A percentile compares a stretch with the other conserved stretches of the same genome.
Conservation (phyloP, 2,113 vertebrate genomes). For the Chamaetylas fuelleborni region DNA sequence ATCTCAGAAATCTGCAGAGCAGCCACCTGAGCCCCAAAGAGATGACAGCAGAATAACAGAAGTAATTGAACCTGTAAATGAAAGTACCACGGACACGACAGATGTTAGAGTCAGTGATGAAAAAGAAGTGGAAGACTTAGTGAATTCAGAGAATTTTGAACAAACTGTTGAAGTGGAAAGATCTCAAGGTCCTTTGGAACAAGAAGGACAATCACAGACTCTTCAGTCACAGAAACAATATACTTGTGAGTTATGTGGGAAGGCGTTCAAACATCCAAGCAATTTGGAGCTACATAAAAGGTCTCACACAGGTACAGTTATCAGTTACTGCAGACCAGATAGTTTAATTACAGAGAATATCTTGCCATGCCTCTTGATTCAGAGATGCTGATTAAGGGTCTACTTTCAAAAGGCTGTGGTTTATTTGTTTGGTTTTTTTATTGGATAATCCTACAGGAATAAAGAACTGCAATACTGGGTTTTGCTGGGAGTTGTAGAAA, state of each 20-base stretch:
- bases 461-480: neutral
- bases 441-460: neutral
- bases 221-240: slow-evolving; percentile 81
- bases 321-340: neutral
- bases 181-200: neutral
- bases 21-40: slow-evolving; percentile 22
- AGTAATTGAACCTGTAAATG: slow-evolving; percentile 34
- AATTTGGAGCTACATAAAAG: slow-evolving; percentile 96
- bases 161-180: slow-evolving; percentile 22
- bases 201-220: slow-evolving; percentile 58
- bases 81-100: neutral
- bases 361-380: neutral
- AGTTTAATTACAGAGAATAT: neutral
- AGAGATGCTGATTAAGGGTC: neutral
- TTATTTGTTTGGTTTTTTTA: neutral
- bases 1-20: slow-evolving; percentile 82
- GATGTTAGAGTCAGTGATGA: neutral
- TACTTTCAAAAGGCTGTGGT: neutral
- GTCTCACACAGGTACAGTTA: slow-evolving; percentile 90
- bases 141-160: slow-evolving; percentile 20
- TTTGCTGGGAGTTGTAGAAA: neutral
- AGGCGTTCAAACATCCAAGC: slow-evolving; percentile 96
- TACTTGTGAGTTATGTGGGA: slow-evolving; percentile 88
- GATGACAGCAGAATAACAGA: neutral
- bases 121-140: slow-evolving; percentile 45